Evolutionary conservation across 2,797 vertebrate genomes (phyloP).

Genomic region (Micropoecilia bifurca): DNA sequence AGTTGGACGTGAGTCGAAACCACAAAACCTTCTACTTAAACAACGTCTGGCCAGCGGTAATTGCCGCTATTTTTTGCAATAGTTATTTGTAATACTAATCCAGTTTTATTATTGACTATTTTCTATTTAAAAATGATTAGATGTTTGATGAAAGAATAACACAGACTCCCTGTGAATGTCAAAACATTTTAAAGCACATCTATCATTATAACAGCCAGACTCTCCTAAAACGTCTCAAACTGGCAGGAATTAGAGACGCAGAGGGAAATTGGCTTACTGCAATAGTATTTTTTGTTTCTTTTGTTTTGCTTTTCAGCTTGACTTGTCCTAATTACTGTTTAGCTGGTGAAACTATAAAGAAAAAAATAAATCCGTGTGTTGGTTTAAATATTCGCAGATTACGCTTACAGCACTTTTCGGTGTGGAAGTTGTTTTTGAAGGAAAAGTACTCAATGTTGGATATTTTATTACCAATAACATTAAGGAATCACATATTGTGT

Average conservation of each 20-base stretch:
- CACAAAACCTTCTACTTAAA: background rate
- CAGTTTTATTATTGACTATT: background rate
- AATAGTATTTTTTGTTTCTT: background rate
- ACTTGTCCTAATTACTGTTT: background rate
- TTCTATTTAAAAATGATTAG: background rate
- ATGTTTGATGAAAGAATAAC: background rate
- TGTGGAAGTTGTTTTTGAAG: background rate
- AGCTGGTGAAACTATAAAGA: background rate
- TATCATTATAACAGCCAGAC: background rate
- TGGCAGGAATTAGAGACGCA: background rate
- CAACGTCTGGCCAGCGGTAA: background rate
- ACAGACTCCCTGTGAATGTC: background rate
- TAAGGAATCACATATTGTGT: background rate
- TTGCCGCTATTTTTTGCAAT: background rate
- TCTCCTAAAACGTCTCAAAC: background rate
- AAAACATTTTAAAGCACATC: background rate
- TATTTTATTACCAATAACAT: background rate
- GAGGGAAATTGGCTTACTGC: background rate
- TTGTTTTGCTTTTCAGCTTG: background rate
- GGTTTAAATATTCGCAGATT: background rate
- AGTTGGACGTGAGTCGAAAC: background rate
- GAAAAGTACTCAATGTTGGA: background rate
- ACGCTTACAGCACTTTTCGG: background rate
- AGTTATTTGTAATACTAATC: background rate
- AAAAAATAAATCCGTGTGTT: background rate